These are phyloP conservation scores for Coptodon bakossiorum DNA, from an alignment of 2,113 vertebrate species.

Conservation along the genomic window DNA sequence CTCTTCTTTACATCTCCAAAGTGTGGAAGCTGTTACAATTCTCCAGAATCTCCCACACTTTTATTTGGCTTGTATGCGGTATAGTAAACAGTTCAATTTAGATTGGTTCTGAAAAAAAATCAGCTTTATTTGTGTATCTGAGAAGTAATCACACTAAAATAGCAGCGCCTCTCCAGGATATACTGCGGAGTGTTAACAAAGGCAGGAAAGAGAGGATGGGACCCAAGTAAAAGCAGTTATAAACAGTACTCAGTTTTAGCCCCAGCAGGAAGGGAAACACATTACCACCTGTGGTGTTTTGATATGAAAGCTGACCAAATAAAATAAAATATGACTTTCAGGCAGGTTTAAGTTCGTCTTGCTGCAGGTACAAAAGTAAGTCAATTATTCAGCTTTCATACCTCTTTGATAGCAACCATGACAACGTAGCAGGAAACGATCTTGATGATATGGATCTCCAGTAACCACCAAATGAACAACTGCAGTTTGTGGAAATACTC, in stretches of 20 bases:
- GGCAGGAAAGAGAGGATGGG: background rate
- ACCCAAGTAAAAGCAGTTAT: background rate
- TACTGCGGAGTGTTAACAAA: background rate
- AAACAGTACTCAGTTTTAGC: background rate
- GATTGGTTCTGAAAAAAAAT: background rate
- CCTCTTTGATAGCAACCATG: constrained; percentile 88
- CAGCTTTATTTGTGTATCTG: background rate
- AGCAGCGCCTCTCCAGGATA: background rate
- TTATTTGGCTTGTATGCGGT: background rate
- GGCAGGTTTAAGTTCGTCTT: background rate
- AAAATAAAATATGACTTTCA: background rate
- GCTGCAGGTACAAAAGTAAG: background rate
- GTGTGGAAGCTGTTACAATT: background rate
- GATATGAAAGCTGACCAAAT: background rate
- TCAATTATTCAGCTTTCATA: constrained; percentile 17
- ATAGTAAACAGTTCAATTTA: background rate
- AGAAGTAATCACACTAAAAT: background rate
- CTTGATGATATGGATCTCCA: constrained; percentile 97
- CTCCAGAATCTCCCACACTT: background rate
- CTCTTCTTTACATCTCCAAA: background rate
- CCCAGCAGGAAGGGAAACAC: background rate
- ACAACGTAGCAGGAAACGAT: constrained; percentile 94
- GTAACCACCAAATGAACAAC: constrained; percentile 94
- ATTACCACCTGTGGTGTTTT: background rate
- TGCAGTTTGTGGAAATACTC: constrained; percentile 96